A percentile compares a stretch with the other conserved stretches of the same genome.
phyloP scores from a whole-genome alignment of 2,888 invertebrate species.

The Carterocephalus palaemon region DNA sequence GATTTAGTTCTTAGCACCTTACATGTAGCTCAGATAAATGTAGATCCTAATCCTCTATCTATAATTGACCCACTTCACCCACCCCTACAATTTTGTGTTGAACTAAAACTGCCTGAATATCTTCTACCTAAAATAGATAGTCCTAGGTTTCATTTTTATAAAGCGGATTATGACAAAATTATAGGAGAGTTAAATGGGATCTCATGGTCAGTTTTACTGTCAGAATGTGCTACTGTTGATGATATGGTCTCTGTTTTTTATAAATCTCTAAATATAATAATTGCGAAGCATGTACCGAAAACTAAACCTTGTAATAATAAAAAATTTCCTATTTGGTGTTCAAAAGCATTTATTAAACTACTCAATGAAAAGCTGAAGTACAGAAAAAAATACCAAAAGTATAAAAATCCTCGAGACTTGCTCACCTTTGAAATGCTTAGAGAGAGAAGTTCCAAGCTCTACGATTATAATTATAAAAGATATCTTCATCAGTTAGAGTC shows the following conservation, averaged over 20 bases:
- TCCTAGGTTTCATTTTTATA: slow-evolving; percentile 12
- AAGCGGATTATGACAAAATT: slow-evolving; percentile 22
- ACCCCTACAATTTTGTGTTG: slow-evolving; percentile 4
- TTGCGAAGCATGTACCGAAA: slow-evolving; percentile 5
- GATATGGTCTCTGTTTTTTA: slow-evolving; percentile 1
- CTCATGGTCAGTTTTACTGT: neutral
- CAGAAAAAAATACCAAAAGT: slow-evolving; percentile 22
- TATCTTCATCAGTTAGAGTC: neutral
- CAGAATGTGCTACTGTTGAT: neutral
- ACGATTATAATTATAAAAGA: neutral
- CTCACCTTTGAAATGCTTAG: slow-evolving; percentile 14
- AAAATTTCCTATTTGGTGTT: slow-evolving; percentile 27
- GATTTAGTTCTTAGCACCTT: slow-evolving; percentile 11
- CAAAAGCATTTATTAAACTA: slow-evolving; percentile 6
- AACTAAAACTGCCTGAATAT: neutral
- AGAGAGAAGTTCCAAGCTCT: neutral
- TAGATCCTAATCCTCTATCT: slow-evolving; percentile 1
- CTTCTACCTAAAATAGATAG: neutral
- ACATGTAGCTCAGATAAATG: neutral
- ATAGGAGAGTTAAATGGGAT: neutral
- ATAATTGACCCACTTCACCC: slow-evolving; percentile 15
- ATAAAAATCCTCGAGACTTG: slow-evolving; percentile 26
- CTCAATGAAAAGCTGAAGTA: slow-evolving; percentile 8
- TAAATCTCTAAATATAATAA: neutral
- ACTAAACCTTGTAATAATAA: neutral